Conservation (phyloP, 2,888 invertebrate genomes). For the Caenorhabditis virilis region DNA sequence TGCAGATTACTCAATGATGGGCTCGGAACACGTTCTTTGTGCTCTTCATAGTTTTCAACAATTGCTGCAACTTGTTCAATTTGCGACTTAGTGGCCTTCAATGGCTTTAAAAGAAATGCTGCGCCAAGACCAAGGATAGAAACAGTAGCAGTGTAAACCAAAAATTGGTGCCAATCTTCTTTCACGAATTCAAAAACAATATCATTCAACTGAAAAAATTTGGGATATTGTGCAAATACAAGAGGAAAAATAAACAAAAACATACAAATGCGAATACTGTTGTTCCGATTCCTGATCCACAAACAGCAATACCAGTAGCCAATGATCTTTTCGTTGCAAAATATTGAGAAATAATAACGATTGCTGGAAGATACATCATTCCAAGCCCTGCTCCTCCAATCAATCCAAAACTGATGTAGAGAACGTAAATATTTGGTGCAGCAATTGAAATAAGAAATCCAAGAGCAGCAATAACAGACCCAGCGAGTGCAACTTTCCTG, state of each 20-base stretch:
- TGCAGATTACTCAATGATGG: conserved; percentile 21
- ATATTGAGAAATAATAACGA: conserved; percentile 94
- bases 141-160: conserved; percentile 83
- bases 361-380: conserved; percentile 93
- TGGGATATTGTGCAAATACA: too few species aligned
- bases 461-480: conserved; percentile 77
- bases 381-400: conserved; percentile 93
- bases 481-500: conserved; percentile 85
- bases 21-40: conserved; percentile 25
- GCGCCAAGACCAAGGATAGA: conserved; percentile 85
- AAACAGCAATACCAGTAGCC: conserved; percentile 90
- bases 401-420: conserved; percentile 89
- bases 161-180: conserved; percentile 82
- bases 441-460: conserved; percentile 83
- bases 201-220: conserved; percentile 59
- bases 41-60: conserved; percentile 51
- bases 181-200: conserved; percentile 45
- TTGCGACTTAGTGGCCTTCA: conserved; percentile 56
- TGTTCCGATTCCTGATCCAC: conserved; percentile 94
- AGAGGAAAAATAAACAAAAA: too few species aligned
- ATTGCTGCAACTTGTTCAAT: conserved; percentile 60
- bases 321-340: conserved; percentile 91
- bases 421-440: conserved; percentile 74
- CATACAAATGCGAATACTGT: conserved; percentile 80
- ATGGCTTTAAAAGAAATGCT: conserved; percentile 81